phyloP scores from a whole-genome alignment of 2,888 invertebrate genomes.

The Poecilus cupreus region DNA sequence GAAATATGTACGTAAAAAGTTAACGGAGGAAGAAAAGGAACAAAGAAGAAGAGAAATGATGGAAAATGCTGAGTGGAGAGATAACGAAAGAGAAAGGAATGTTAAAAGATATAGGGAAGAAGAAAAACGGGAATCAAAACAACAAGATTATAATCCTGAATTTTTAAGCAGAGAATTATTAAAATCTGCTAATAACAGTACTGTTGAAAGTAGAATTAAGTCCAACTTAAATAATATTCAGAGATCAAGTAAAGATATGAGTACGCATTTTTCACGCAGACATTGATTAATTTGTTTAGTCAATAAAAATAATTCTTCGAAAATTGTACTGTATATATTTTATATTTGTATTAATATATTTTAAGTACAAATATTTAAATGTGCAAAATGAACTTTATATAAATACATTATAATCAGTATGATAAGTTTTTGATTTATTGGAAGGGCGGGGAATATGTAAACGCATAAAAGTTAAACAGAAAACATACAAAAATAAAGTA shows the following conservation, averaged over 20 bases:
- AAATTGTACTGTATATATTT: conserved; percentile 7
- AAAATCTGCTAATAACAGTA: conserved; percentile 79
- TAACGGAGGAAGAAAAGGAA: conserved; percentile 82
- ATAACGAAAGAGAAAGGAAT: conserved; percentile 79
- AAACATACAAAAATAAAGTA: too few relatives aligned
- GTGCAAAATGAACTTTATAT: background rate
- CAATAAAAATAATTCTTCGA: background rate
- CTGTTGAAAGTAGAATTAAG: conserved; percentile 89
- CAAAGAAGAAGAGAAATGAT: conserved; percentile 86
- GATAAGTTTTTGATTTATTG: too few relatives aligned
- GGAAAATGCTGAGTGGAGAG: conserved; percentile 84
- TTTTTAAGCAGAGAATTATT: conserved; percentile 79
- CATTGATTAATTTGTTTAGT: conserved; percentile 57
- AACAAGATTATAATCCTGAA: conserved; percentile 74
- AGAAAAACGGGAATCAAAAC: conserved; percentile 73
- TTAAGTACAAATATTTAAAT: background rate
- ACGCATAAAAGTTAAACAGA: too few relatives aligned
- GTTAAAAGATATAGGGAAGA: conserved; percentile 80
- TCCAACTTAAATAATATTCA: conserved; percentile 94
- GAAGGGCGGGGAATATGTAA: too few relatives aligned
- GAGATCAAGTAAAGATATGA: conserved; percentile 86
- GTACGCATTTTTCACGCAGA: conserved; percentile 83
- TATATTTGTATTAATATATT: conserved; percentile 5
- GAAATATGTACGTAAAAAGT: conserved; percentile 67
- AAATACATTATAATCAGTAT: too few relatives aligned